Evolutionary conservation across 2,888 invertebrate genomes (phyloP).

Genomic region (Bhutanitis thaidina): DNA sequence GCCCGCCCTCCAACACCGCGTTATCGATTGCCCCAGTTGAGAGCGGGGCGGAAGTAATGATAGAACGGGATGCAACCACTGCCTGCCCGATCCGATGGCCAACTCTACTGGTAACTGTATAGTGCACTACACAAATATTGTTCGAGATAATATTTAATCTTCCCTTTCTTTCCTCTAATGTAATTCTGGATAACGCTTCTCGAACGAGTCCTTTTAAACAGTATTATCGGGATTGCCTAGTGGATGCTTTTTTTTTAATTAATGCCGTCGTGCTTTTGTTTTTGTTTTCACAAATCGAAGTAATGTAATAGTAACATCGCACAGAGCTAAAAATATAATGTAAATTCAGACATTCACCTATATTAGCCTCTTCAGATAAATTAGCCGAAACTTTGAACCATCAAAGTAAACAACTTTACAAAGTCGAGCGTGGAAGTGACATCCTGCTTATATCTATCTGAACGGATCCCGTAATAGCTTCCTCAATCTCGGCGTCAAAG

Average conservation of each 20-base stretch:
- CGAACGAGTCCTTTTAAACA: constrained; percentile 23
- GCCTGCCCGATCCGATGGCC: constrained; percentile 68
- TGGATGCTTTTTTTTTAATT: constrained; percentile 17
- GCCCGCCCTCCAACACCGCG: constrained; percentile 49
- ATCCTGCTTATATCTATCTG: constrained; percentile 76
- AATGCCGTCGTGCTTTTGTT: constrained; percentile 1
- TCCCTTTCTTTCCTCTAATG: constrained; percentile 49
- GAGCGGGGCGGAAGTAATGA: constrained; percentile 78
- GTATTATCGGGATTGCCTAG: constrained; percentile 20
- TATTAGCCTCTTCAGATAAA: constrained; percentile 46
- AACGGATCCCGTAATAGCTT: constrained; percentile 77
- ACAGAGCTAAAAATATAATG: not conserved
- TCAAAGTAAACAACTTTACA: constrained; percentile 75
- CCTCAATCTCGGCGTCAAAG: constrained; percentile 78
- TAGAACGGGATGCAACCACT: constrained; percentile 78
- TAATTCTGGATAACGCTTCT: constrained; percentile 38
- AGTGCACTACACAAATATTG: constrained; percentile 73
- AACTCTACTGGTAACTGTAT: constrained; percentile 60
- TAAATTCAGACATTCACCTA: not conserved
- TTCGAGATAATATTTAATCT: constrained; percentile 68
- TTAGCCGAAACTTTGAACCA: constrained; percentile 63
- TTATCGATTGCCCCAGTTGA: constrained; percentile 85
- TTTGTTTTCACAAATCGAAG: not conserved
- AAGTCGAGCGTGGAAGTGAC: constrained; percentile 76
- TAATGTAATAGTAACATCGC: not conserved